Evolutionary conservation across 2,888 invertebrate genomes (phyloP).

Genomic region (Crioceris asparagi): DNA sequence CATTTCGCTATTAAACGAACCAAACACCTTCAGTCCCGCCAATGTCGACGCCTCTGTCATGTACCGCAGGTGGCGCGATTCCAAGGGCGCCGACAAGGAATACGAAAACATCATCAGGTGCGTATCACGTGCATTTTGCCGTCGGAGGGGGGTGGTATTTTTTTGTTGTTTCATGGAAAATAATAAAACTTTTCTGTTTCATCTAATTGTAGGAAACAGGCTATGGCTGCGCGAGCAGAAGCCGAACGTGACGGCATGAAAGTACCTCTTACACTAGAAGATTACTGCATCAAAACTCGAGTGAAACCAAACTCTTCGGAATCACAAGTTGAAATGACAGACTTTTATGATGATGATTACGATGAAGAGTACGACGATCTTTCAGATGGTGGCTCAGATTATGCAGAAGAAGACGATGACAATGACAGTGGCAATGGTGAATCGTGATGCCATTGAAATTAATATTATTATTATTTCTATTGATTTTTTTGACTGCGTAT

Average conservation of each 20-base stretch:
- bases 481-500: too few species aligned
- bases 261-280: constrained; percentile 94
- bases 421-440: constrained; percentile 90
- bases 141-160: too few species aligned
- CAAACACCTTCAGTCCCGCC: constrained; percentile 98
- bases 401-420: constrained; percentile 64
- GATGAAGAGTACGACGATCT: constrained; percentile 56
- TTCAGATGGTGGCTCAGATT: constrained; percentile 54
- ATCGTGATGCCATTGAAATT: too few species aligned
- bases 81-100: constrained; percentile 95
- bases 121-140: too few species aligned
- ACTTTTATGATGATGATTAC: constrained; percentile 93
- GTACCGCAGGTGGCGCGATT: constrained; percentile 98
- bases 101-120: constrained; percentile 98
- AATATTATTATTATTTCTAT: too few species aligned
- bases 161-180: too few species aligned
- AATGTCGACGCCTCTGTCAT: constrained; percentile 99
- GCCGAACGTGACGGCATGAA: constrained; percentile 95
- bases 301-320: constrained; percentile 78
- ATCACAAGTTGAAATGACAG: constrained; percentile 77
- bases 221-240: constrained; percentile 85
- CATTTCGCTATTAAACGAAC: constrained; percentile 97
- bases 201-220: constrained; percentile 74
- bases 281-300: constrained; percentile 92
- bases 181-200: too few species aligned